A percentile compares a stretch with the other conserved stretches of the same genome.
These are phyloP conservation scores for Automeris io DNA, from an alignment of 2,888 invertebrate genomes.

Conservation along the genomic window DNA sequence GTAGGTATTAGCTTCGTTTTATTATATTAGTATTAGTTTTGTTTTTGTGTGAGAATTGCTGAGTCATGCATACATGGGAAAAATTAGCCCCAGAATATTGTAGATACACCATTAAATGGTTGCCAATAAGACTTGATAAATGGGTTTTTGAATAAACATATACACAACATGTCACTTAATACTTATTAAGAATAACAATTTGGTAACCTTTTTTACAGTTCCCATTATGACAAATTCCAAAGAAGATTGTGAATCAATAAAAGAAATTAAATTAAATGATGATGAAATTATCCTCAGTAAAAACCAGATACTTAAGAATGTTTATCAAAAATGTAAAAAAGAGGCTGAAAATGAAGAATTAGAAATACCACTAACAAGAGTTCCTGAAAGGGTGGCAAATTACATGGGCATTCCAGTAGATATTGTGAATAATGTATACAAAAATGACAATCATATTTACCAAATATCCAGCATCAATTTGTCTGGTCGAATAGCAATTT, in stretches of 20 bases:
- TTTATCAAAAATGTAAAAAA: conserved; percentile 27
- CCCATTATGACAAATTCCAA: neutral
- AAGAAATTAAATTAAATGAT: neutral
- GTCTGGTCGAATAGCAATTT: conserved; percentile 19
- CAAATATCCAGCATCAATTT: conserved; percentile 14
- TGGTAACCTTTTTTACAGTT: too few relatives aligned
- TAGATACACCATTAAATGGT: too few relatives aligned
- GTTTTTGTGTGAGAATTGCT: too few relatives aligned
- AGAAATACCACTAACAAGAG: conserved; percentile 22
- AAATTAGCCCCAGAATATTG: too few relatives aligned
- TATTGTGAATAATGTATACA: neutral
- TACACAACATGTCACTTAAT: too few relatives aligned
- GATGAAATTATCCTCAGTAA: neutral
- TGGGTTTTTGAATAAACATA: too few relatives aligned
- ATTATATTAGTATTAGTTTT: too few relatives aligned
- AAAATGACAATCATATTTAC: conserved; percentile 6
- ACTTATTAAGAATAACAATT: too few relatives aligned
- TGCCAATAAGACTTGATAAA: too few relatives aligned
- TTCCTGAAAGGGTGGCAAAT: conserved; percentile 23
- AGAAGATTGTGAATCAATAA: neutral
- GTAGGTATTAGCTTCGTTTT: too few relatives aligned
- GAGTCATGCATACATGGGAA: too few relatives aligned
- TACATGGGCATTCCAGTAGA: conserved; percentile 26
- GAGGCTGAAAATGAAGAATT: conserved; percentile 22
- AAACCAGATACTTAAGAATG: conserved; percentile 12